Conservation (phyloP, 2,888 invertebrate genomes). For the Steinernema scapterisci region DNA sequence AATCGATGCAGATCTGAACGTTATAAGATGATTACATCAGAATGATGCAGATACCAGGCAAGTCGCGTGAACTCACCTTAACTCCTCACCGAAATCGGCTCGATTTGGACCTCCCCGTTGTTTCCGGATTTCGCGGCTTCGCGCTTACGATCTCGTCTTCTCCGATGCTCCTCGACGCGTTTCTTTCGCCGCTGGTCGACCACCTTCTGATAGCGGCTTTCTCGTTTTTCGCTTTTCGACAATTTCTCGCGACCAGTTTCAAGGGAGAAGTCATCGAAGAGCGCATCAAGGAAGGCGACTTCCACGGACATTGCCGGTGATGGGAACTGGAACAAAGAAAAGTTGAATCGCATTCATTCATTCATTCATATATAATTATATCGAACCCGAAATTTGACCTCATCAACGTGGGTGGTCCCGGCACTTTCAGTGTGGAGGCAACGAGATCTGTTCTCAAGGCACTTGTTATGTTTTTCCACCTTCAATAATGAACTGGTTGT, state of each 20-base stretch:
- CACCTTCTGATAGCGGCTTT: conserved; percentile 1
- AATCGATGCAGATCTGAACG: conserved; percentile 38
- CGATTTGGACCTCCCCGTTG: neutral
- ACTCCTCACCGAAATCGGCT: conserved; percentile 7
- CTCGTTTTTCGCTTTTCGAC: conserved; percentile 9
- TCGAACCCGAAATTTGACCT: neutral
- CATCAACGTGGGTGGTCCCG: neutral
- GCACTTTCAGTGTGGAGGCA: too few relatives aligned
- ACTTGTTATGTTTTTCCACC: too few relatives aligned
- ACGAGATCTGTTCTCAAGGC: too few relatives aligned
- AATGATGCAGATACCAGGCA: neutral
- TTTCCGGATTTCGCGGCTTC: neutral
- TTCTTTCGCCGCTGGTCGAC: neutral
- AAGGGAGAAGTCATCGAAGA: conserved; percentile 3
- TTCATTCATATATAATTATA: too few relatives aligned
- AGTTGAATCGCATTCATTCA: too few relatives aligned
- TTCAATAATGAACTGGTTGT: too few relatives aligned
- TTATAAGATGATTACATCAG: neutral
- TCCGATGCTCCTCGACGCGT: conserved; percentile 18
- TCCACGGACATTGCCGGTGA: neutral
- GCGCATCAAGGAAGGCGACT: neutral
- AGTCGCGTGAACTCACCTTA: neutral
- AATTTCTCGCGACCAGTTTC: neutral
- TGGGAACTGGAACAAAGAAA: neutral
- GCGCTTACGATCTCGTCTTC: neutral